Percentiles rank a stretch among this genome's conserved stretches.
phyloP scores from a whole-genome alignment of 1,140 invertebrate genomes.

The Ptiloglossa arizonensis region DNA sequence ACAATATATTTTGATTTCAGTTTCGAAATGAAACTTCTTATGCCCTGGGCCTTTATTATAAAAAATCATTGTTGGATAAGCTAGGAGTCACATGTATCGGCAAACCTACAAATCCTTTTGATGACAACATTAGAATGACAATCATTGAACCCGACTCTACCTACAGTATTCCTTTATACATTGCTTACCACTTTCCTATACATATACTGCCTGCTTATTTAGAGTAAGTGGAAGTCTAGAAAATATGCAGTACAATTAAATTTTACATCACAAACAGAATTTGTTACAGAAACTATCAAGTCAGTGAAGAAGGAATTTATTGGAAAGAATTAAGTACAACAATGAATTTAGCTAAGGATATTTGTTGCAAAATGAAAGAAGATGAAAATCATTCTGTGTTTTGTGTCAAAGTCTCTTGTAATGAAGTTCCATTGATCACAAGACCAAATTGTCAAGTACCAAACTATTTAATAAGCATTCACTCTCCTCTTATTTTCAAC shows the following conservation, averaged over 20 bases:
- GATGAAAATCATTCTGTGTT: conserved; percentile 84
- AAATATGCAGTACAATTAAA: background rate
- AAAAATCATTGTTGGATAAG: conserved; percentile 86
- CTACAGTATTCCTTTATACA: conserved; percentile 89
- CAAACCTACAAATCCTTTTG: conserved; percentile 88
- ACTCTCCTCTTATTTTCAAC: conserved; percentile 88
- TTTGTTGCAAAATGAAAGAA: conserved; percentile 85
- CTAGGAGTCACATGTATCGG: conserved; percentile 84
- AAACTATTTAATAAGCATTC: conserved; percentile 87
- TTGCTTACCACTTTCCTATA: conserved; percentile 91
- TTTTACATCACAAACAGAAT: background rate
- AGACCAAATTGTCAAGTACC: conserved; percentile 82
- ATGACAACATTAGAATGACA: conserved; percentile 87
- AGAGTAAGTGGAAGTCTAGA: conserved; percentile 83
- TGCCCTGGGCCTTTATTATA: conserved; percentile 88
- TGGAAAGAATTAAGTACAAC: conserved; percentile 90
- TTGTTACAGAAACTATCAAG: conserved; percentile 84
- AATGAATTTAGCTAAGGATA: conserved; percentile 83
- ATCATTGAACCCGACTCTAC: conserved; percentile 88
- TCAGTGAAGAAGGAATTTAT: conserved; percentile 88
- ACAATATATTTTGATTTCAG: conserved; percentile 77
- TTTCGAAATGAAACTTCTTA: conserved; percentile 90
- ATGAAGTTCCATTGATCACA: conserved; percentile 78
- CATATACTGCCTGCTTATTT: conserved; percentile 88
- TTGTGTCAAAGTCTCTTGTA: conserved; percentile 83